phyloP scores from a whole-genome alignment of 2,888 invertebrate species.

The Stenoptilia bipunctidactyla region DNA sequence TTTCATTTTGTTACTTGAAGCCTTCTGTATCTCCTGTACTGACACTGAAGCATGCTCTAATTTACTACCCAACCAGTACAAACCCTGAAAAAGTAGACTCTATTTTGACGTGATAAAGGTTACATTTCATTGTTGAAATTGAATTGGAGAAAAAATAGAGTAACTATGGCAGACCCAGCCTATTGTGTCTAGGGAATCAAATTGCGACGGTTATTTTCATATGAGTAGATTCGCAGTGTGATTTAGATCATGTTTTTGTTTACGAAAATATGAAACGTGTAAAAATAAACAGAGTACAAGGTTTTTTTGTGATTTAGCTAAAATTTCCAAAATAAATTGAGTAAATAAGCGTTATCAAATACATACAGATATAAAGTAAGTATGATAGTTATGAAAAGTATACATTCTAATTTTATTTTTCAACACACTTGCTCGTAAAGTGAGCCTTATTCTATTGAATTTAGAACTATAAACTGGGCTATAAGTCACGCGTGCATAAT shows the following conservation, averaged over 20 bases:
- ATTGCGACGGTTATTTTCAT: conserved; percentile 31
- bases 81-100: conserved; percentile 15
- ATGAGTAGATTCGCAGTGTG: conserved; percentile 26
- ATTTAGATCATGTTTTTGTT: no score
- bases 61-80: conserved; percentile 38
- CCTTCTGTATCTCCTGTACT: conserved; percentile 31
- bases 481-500: no score
- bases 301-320: no score
- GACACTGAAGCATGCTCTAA: conserved; percentile 62
- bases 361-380: no score
- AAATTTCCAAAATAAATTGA: no score
- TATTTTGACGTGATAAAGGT: conserved; percentile 25
- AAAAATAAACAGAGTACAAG: neutral
- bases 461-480: no score
- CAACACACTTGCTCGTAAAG: no score
- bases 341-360: no score
- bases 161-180: conserved; percentile 31
- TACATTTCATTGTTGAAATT: conserved; percentile 22
- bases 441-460: no score
- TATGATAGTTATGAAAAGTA: no score
- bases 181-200: conserved; percentile 51
- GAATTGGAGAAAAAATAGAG: conserved; percentile 14
- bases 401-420: no score
- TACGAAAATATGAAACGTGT: no score
- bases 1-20: conserved; percentile 54